A percentile compares a stretch with the other conserved stretches of the same genome.
Evolutionary conservation across 2,113 vertebrate genomes (phyloP).

Genomic region (Pardalotus punctatus): DNA sequence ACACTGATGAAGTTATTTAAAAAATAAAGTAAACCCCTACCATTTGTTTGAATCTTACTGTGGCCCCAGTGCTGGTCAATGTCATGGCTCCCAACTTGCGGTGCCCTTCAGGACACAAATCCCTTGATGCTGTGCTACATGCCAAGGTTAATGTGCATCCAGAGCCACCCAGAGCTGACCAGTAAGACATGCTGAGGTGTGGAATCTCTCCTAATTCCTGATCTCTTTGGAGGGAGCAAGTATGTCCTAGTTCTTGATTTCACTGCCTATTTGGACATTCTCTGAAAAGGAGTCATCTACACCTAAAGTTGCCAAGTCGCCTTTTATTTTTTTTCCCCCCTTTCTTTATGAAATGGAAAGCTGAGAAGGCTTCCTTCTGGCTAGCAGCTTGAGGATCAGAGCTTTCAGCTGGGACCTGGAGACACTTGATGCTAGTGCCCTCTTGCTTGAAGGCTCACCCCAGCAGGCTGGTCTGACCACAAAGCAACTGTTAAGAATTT

Average conservation of each 20-base stretch:
- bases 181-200: neutral
- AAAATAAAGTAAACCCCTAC: accelerated
- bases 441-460: neutral
- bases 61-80: neutral
- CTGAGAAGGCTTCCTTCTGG: neutral
- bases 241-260: neutral
- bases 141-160: neutral
- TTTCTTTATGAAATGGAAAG: neutral
- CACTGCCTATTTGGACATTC: neutral
- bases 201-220: neutral
- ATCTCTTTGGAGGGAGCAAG: neutral
- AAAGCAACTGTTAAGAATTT: neutral
- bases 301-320: neutral
- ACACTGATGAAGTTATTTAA: neutral
- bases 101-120: neutral
- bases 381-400: neutral
- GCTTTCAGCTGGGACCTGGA: neutral
- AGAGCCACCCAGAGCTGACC: neutral
- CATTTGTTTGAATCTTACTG: neutral
- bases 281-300: neutral
- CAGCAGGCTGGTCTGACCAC: neutral
- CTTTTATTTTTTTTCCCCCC: too few relatives aligned
- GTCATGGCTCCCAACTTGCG: accelerated
- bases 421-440: neutral
- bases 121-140: neutral